Evolutionary conservation across 1,140 invertebrate species (phyloP), one percentile per base, ranked within the genome.

Genomic region (Caenorhabditis briggsae): DNA sequence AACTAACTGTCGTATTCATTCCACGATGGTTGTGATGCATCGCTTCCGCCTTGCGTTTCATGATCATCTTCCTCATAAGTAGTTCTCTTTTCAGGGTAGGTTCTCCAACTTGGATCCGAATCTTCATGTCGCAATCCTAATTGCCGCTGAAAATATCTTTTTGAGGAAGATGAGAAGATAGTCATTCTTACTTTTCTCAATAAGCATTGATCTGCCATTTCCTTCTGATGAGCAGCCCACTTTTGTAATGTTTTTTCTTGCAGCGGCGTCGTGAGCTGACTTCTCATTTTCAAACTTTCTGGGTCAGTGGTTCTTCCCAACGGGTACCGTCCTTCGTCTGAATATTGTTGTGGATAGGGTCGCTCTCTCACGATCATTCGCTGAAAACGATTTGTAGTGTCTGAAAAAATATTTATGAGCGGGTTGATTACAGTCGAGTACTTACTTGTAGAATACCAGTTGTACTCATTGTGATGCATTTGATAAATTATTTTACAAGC

Each of bases 381-480:
- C 41, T 46, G 33, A 46, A 16, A 70, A 14, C 16, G 33, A 9
- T 48, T 43, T 5, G 12, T 23, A 20, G 41, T 70, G 18, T 46
- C 64, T 70, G 43, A 43, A 70, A 33, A 16, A n/a, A 58, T n/a
- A 9, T 58, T 65, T 41, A 11, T 12, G n/a, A 59, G n/a, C 23
- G 25, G 3, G 25, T 65, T 65, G n/a, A 33, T 33, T 33, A 25
- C 5, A 70, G 46, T 46, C 8, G 59, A 61, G 16, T 46, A 70
- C 70, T 78, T 14, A 78, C 70, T 78, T 18, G 70, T 78, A 2
- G 70, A 78, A 50, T 78, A 78, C 46, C 46, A 78, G 70, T 78
- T 48, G 43, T 43, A 70, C 8, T 23, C 56, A 23, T 59, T n/a
- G 18, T 46, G 20, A 25, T 70, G 41, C 64, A 70, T 70, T 41